A percentile compares a stretch with the other conserved stretches of the same genome.
Evolutionary conservation across 2,888 invertebrate species (phyloP).

Genomic region (Halocaridina rubra): DNA sequence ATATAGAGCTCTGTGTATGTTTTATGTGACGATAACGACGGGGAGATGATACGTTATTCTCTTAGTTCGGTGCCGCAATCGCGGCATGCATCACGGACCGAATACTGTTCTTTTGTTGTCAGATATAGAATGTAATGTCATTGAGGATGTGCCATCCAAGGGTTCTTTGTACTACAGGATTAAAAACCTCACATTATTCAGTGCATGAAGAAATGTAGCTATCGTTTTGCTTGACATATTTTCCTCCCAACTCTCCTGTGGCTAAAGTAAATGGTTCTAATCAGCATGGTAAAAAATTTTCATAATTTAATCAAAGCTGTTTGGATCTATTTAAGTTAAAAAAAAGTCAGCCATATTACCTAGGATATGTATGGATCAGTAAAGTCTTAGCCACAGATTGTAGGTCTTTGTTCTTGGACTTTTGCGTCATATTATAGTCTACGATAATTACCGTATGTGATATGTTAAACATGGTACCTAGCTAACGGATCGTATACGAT

Average conservation of each 20-base stretch:
- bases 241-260: slow-evolving; percentile 43
- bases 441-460: slow-evolving; percentile 47
- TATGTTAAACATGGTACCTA: slow-evolving; percentile 32
- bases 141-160: not conserved
- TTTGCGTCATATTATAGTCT: slow-evolving; percentile 47
- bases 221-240: slow-evolving; percentile 22
- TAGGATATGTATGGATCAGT: slow-evolving; percentile 44
- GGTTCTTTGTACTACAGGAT: slow-evolving; percentile 30
- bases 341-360: slow-evolving; percentile 34
- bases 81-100: not conserved
- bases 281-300: slow-evolving; percentile 14
- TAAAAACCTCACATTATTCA: slow-evolving; percentile 37
- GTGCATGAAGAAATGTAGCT: slow-evolving; percentile 39
- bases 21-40: slow-evolving; percentile 47
- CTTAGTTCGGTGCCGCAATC: not conserved
- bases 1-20: slow-evolving; percentile 42
- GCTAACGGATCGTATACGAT: slow-evolving; percentile 5
- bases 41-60: too few relatives aligned
- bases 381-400: slow-evolving; percentile 40
- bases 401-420: slow-evolving; percentile 50
- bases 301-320: slow-evolving; percentile 26
- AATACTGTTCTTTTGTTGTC: not conserved
- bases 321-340: slow-evolving; percentile 21
- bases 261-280: slow-evolving; percentile 28
- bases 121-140: not conserved